These are phyloP conservation scores for Scalopus aquaticus DNA, from an alignment of 2,113 vertebrate species.

Conservation along the genomic window DNA sequence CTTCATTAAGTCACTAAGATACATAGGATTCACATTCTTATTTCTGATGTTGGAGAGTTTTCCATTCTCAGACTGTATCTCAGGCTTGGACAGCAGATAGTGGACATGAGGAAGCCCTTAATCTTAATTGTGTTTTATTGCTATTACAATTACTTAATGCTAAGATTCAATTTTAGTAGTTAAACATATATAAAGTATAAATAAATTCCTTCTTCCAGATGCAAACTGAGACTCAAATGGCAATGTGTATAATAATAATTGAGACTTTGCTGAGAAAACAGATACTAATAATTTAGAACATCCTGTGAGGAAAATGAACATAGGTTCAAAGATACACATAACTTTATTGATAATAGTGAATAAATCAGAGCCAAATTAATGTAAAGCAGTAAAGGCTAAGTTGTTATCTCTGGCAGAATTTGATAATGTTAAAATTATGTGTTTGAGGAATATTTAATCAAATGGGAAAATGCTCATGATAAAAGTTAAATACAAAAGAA, in stretches of 20 bases:
- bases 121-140: conserved; percentile 35
- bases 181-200: conserved; percentile 9
- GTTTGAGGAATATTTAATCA: not conserved
- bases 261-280: not conserved
- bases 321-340: not conserved
- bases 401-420: not conserved
- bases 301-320: not conserved
- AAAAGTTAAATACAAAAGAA: conserved; percentile 17
- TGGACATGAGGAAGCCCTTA: not conserved
- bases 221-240: not conserved
- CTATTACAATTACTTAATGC: conserved; percentile 24
- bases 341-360: not conserved
- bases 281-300: not conserved
- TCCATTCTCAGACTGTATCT: not conserved
- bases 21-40: not conserved
- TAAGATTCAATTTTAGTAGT: conserved; percentile 6
- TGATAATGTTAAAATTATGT: not conserved
- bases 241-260: not conserved
- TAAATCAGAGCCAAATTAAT: not conserved
- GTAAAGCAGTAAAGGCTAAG: not conserved
- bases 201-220: conserved; percentile 28
- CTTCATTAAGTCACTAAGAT: conserved; percentile 36
- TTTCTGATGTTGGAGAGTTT: conserved; percentile 14
- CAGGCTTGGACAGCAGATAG: not conserved
- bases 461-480: not conserved